Base-by-base conservation (phyloP, 92 coral and sea anemone genomes). In the Ricordea florida region DNA sequence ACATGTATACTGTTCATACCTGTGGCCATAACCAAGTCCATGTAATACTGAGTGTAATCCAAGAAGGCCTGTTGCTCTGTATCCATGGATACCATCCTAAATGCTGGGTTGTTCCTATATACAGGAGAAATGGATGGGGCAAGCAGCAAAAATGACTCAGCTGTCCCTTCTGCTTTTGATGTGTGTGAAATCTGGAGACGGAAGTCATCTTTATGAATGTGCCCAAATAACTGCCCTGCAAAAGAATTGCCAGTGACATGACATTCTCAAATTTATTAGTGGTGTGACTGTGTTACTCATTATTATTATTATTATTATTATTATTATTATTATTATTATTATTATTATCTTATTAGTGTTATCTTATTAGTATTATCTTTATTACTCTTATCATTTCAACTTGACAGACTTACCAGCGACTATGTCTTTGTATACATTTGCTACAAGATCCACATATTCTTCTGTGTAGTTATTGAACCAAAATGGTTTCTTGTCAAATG, bases 21-120 rank as follows among this genome's bases (percentile, higher is more conserved):
- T 85, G 98, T 94, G 57, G 97, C 93, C 85, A 94, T 79, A 43
- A 92, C 98, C 8, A 94, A 80, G 47, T 94, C 91, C 97, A 94
- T 66, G 64, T 65, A 94, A 52, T 79, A 83, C 56, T 89, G 94
- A 17, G 87, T 94, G 66, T 85, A 94, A 75, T 94, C 97, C 56
- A 60, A 63, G 42, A 94, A 27, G 0, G 91, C 83, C 24, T 62
- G 86, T 20, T 48, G 78, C 4, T 74, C 86, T 1, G 72, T 65
- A 46, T 94, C 97, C 10, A 91, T 14, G 23, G 91, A 89, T 11
- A 88, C 85, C 26, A 90, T 48, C 30, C 97, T 81, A 78, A 87
- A 94, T 35, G 89, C 79, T 1, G 98, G 98, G 58, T 94, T 94
- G 73, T 94, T 94, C 5, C 75, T 41, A 32, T 91, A 94, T 14